Percentiles rank a stretch among this genome's conserved stretches.
These are phyloP conservation scores for Tangara arthus DNA, from an alignment of 2,797 vertebrate genomes.

Conservation along the genomic window DNA sequence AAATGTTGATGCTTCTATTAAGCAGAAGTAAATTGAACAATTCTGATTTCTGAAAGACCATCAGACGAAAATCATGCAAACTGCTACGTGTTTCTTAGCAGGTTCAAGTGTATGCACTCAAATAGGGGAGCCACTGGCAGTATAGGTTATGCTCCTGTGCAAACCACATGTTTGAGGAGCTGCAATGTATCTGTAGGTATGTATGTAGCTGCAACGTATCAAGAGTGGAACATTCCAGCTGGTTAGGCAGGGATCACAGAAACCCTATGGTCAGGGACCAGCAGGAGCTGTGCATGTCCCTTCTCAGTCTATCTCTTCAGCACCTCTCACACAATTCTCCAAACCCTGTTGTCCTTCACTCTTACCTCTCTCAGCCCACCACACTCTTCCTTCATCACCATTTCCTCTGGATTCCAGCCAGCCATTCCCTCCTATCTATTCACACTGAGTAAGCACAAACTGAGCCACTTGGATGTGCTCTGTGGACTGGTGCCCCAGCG, in stretches of 20 bases:
- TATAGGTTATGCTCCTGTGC: neutral
- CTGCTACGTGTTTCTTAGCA: neutral
- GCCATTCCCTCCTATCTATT: neutral
- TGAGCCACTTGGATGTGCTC: neutral
- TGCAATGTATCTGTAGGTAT: neutral
- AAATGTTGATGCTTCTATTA: neutral
- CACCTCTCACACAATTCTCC: neutral
- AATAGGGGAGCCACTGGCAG: neutral
- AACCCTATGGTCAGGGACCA: fast-evolving
- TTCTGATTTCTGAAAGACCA: neutral
- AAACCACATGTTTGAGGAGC: neutral
- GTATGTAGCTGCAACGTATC: neutral
- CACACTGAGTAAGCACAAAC: neutral
- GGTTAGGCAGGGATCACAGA: neutral
- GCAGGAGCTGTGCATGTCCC: neutral
- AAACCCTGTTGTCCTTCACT: neutral
- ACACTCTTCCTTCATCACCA: neutral
- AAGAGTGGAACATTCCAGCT: neutral
- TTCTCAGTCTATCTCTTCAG: neutral
- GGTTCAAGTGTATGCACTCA: neutral
- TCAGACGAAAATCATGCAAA: neutral
- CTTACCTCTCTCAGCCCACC: neutral
- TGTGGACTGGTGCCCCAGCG: fast-evolving
- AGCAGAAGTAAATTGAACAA: neutral
- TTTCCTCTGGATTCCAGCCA: neutral